Percentiles rank a stretch among this genome's conserved stretches.
phyloP scores from a whole-genome alignment of 2,888 invertebrate species.

The Synanthedon andrenaeformis region DNA sequence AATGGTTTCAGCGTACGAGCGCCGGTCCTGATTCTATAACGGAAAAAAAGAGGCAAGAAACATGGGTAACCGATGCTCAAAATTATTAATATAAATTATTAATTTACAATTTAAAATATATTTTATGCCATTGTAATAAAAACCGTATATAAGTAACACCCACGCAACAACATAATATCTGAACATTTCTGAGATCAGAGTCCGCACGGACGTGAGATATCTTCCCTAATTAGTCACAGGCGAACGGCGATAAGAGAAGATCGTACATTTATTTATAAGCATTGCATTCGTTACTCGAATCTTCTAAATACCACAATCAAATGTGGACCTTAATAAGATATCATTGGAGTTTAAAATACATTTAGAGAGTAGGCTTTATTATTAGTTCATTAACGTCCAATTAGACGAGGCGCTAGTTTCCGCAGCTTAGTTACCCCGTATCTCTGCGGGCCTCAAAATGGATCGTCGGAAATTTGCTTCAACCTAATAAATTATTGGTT shows the following conservation, averaged over 20 bases:
- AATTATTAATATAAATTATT: too few species aligned
- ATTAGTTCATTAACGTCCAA: not conserved
- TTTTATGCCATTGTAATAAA: too few species aligned
- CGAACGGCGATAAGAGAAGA: constrained; percentile 15
- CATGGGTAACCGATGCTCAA: too few species aligned
- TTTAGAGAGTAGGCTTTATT: not conserved
- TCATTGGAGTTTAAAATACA: too few species aligned
- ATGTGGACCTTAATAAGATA: not conserved
- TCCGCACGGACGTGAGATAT: constrained; percentile 13
- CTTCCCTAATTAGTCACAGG: constrained; percentile 23
- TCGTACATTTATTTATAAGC: not conserved
- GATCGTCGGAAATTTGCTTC: not conserved
- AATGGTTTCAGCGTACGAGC: too few species aligned
- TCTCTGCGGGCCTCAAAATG: not conserved
- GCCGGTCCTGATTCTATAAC: too few species aligned
- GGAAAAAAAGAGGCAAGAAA: too few species aligned
- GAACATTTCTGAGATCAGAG: constrained; percentile 13
- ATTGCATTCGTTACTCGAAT: not conserved
- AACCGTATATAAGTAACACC: too few species aligned
- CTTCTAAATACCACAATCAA: not conserved
- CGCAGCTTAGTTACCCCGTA: not conserved
- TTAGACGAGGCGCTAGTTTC: not conserved
- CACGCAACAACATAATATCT: not conserved
- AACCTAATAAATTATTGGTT: not conserved
- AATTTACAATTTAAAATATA: too few species aligned